These are phyloP conservation scores for Oreochromis mossambicus DNA, from an alignment of 2,797 vertebrate genomes.

Conservation along the genomic window DNA sequence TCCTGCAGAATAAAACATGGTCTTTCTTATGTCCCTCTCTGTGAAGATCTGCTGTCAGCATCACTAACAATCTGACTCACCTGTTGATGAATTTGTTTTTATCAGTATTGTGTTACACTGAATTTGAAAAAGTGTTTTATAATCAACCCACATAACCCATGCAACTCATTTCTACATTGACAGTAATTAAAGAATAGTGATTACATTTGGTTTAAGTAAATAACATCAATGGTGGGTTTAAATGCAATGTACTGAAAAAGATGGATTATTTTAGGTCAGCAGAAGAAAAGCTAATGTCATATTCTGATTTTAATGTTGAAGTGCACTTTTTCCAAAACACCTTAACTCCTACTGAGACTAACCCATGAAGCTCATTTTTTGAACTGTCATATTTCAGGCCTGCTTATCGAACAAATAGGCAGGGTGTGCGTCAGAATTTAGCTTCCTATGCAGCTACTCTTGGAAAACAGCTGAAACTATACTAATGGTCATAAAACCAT, in stretches of 20 bases:
- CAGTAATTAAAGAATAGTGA: too few species aligned
- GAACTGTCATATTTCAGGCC: not conserved
- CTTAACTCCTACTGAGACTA: not conserved
- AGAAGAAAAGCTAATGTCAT: not conserved
- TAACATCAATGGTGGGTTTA: too few species aligned
- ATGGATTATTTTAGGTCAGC: not conserved
- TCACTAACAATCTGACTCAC: not conserved
- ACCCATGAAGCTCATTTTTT: not conserved
- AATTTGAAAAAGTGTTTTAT: not conserved
- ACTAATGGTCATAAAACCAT: not conserved
- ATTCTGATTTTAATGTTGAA: conserved; percentile 1
- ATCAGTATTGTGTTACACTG: not conserved
- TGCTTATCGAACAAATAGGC: not conserved
- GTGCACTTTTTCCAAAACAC: not conserved
- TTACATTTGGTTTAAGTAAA: too few species aligned
- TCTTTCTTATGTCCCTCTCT: not conserved
- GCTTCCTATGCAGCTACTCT: fast-evolving
- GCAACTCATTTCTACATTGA: too few species aligned
- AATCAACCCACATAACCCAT: too few species aligned
- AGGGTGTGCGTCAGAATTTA: fast-evolving
- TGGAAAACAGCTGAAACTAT: not conserved
- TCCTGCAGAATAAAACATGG: not conserved
- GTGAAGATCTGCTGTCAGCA: not conserved
- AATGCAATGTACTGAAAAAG: too few species aligned
- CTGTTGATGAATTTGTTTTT: not conserved